phyloP scores from a whole-genome alignment of 2,797 vertebrate species.

The Vespertilio murinus region DNA sequence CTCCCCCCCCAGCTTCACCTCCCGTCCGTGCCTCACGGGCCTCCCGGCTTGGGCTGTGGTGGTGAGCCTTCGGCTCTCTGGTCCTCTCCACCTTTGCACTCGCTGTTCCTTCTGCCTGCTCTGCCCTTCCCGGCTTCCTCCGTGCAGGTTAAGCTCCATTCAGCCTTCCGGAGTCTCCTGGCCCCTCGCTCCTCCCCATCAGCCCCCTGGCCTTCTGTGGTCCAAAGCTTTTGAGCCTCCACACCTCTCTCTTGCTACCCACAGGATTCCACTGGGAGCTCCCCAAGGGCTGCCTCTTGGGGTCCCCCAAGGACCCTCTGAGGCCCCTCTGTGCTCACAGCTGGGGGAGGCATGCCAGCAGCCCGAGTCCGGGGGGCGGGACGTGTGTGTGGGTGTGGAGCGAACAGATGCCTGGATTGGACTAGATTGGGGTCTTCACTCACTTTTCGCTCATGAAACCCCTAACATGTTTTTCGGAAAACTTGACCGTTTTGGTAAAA shows the following conservation, averaged over 20 bases:
- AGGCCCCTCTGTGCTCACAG: background rate
- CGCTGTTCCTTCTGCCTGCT: background rate
- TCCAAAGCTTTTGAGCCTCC: background rate
- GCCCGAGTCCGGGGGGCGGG: background rate
- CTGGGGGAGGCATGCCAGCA: background rate
- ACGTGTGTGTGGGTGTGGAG: background rate
- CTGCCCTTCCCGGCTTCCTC: background rate
- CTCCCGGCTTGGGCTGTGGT: background rate
- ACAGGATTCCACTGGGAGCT: background rate
- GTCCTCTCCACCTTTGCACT: background rate
- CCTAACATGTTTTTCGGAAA: background rate
- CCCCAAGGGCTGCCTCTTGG: background rate
- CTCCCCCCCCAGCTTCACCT: background rate
- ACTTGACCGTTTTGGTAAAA: background rate
- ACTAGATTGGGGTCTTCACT: background rate
- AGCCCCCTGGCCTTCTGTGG: background rate
- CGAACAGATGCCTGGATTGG: too few species aligned
- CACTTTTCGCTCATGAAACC: background rate
- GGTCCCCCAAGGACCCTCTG: too few species aligned
- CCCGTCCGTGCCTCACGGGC: accelerated
- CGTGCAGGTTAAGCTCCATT: background rate
- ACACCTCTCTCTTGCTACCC: background rate
- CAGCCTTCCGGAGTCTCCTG: background rate
- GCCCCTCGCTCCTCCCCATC: background rate
- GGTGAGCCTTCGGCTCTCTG: accelerated